These are phyloP conservation scores for Loris lydekkerianus DNA, from an alignment of 2,797 vertebrate species.

Conservation along the genomic window DNA sequence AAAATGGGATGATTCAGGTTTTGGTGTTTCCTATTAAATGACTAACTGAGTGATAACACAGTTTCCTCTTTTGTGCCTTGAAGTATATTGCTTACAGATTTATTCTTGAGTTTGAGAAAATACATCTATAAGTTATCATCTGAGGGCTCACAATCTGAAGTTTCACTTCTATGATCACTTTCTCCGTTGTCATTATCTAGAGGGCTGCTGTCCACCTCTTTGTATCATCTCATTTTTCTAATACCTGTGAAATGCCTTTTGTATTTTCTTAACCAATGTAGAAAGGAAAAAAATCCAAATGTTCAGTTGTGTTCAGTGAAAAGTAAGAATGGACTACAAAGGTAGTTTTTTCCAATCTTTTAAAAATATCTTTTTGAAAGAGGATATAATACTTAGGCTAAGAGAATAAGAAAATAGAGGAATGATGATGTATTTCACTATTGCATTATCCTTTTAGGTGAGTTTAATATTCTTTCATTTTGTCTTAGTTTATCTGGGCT, in stretches of 20 bases:
- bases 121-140: not conserved
- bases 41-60: not conserved
- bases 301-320: not conserved
- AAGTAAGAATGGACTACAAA: not conserved
- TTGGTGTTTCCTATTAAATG: not conserved
- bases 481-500: not conserved
- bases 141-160: not conserved
- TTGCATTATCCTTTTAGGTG: conserved; percentile 40
- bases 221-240: conserved; percentile 30
- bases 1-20: not conserved
- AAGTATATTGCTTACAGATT: not conserved
- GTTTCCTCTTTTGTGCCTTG: conserved; percentile 28
- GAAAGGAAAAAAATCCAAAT: conserved; percentile 10
- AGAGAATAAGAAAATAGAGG: conserved; percentile 15
- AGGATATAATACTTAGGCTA: not conserved
- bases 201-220: not conserved
- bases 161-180: conserved; percentile 20
- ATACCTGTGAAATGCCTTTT: conserved; percentile 5
- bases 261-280: not conserved
- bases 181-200: not conserved
- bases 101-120: conserved; percentile 33
- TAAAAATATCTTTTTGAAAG: conserved; percentile 14
- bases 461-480: conserved; percentile 30
- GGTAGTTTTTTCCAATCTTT: conserved; percentile 7
- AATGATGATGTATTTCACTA: conserved; percentile 28